Conservation (phyloP, 2,888 invertebrate species). For the Oxyteleia sp. region DNA sequence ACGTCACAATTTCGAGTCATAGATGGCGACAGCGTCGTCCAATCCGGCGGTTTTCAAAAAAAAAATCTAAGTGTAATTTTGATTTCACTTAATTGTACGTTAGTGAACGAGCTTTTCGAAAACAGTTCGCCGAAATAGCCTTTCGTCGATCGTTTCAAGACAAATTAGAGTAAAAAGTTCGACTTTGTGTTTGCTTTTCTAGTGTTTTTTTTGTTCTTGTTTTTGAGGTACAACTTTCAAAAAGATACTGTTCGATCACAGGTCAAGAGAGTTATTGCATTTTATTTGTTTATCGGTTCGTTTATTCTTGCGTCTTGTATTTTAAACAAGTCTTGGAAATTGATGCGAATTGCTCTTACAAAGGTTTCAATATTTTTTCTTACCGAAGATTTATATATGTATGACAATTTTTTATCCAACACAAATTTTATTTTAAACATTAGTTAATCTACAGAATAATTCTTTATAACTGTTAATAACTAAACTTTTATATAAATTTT, state of each 20-base stretch:
- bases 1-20: too few species aligned
- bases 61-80: conserved; percentile 12
- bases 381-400: too few species aligned
- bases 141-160: conserved; percentile 34
- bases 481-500: too few species aligned
- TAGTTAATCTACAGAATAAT: too few species aligned
- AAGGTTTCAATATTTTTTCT: too few species aligned
- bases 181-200: not conserved
- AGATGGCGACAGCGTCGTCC: not conserved
- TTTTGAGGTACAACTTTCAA: conserved; percentile 1
- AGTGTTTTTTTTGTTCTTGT: not conserved
- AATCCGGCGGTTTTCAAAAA: conserved; percentile 15
- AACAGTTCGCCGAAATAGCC: conserved; percentile 33
- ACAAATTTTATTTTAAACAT: too few species aligned
- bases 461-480: too few species aligned
- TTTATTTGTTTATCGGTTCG: not conserved
- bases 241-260: conserved; percentile 65
- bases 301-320: not conserved
- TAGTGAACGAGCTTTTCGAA: conserved; percentile 60
- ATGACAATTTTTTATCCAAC: too few species aligned
- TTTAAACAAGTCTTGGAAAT: not conserved
- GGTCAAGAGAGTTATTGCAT: conserved; percentile 17
- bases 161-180: conserved; percentile 31
- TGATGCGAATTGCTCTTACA: too few species aligned
- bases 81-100: conserved; percentile 16